Conservation (phyloP, 1,140 invertebrate genomes). For the Ips typographus region DNA sequence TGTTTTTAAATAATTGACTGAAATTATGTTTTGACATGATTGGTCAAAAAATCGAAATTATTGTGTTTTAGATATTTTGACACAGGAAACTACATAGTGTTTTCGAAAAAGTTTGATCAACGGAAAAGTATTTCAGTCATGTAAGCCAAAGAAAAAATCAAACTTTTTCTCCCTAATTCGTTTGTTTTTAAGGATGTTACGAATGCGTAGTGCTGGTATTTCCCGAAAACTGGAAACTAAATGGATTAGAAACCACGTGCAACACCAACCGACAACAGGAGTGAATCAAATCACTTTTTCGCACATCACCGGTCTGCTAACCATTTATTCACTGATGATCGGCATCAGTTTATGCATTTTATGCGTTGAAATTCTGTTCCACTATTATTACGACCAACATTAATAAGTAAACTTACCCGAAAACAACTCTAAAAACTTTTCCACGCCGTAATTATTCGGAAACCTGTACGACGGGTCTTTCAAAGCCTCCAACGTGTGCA, state of each 20-base stretch:
- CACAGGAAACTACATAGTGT: slow-evolving; percentile 40
- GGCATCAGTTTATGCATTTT: slow-evolving; percentile 41
- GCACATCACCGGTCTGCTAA: slow-evolving; percentile 43
- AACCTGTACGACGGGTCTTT: slow-evolving; percentile 85
- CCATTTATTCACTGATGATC: slow-evolving; percentile 36
- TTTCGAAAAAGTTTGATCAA: slow-evolving; percentile 37
- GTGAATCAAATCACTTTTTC: slow-evolving; percentile 42
- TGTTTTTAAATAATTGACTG: not conserved
- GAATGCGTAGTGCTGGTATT: slow-evolving; percentile 42
- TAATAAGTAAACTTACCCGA: slow-evolving; percentile 64
- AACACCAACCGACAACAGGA: slow-evolving; percentile 9
- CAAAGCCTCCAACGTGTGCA: slow-evolving; percentile 81
- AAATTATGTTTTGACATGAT: not conserved
- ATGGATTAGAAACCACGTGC: slow-evolving; percentile 36
- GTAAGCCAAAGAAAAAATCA: slow-evolving; percentile 34
- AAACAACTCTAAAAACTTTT: slow-evolving; percentile 91
- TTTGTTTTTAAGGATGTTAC: slow-evolving; percentile 35
- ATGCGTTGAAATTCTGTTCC: slow-evolving; percentile 33
- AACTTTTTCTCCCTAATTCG: not conserved
- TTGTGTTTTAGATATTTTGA: slow-evolving; percentile 37
- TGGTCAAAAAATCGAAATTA: not conserved
- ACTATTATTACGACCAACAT: not conserved
- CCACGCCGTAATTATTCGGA: slow-evolving; percentile 90
- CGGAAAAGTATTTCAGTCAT: slow-evolving; percentile 36
- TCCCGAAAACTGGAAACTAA: slow-evolving; percentile 42